These are phyloP conservation scores for Acanthornis magna DNA, from an alignment of 2,797 vertebrate genomes.

Conservation along the genomic window DNA sequence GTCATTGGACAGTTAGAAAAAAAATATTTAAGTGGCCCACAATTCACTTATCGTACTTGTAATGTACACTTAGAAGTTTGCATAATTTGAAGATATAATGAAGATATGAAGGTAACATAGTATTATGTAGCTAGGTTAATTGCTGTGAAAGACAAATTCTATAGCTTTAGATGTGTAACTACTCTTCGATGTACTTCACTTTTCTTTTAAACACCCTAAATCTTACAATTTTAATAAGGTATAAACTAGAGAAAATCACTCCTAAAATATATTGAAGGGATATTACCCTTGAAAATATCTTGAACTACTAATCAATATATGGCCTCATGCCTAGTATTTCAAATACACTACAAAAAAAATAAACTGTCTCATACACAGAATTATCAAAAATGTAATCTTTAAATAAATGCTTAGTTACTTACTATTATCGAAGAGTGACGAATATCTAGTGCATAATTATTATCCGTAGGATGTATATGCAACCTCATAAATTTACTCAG, in stretches of 20 bases:
- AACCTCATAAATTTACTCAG: conserved; percentile 84
- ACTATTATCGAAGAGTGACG: conserved; percentile 89
- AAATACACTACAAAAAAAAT: neutral
- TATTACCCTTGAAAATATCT: neutral
- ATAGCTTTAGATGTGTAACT: neutral
- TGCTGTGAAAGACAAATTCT: neutral
- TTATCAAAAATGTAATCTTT: neutral
- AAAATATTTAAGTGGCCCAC: neutral
- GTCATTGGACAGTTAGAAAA: neutral
- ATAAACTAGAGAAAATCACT: neutral
- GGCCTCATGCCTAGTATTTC: neutral
- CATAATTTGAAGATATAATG: neutral
- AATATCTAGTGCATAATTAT: conserved; percentile 88
- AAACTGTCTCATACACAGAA: neutral
- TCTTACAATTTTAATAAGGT: neutral
- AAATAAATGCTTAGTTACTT: conserved; percentile 53
- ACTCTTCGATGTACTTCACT: neutral
- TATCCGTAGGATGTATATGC: conserved; percentile 75
- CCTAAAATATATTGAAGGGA: neutral
- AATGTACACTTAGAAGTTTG: neutral
- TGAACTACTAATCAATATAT: neutral
- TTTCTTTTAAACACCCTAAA: neutral
- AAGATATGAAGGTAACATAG: neutral
- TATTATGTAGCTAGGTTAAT: neutral
- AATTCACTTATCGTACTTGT: neutral